A percentile compares a stretch with the other conserved stretches of the same genome.
Evolutionary conservation across 2,888 invertebrate species (phyloP).

Genomic region (Habroteleia sp.): DNA sequence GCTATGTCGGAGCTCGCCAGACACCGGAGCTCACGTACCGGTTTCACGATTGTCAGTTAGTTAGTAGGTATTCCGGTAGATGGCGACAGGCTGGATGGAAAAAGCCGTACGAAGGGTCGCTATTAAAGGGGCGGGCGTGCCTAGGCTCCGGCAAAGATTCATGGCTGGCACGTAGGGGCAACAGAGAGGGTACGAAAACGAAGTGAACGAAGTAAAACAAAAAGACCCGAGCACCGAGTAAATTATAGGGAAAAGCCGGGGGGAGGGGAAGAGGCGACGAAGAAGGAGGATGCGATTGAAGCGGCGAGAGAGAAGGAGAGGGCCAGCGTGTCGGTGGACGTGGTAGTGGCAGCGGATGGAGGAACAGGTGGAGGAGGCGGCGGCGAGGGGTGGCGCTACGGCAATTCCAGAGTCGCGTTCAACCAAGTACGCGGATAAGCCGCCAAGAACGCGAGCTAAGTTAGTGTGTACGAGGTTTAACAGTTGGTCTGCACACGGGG

Average conservation of each 20-base stretch:
- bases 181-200: slow-evolving; percentile 70
- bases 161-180: slow-evolving; percentile 77
- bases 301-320: slow-evolving; percentile 49
- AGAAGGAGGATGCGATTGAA: slow-evolving; percentile 59
- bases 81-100: slow-evolving; percentile 78
- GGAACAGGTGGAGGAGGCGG: slow-evolving; percentile 70
- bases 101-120: slow-evolving; percentile 79
- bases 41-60: slow-evolving; percentile 39
- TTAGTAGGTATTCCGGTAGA: slow-evolving; percentile 70
- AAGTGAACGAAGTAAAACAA: slow-evolving; percentile 72
- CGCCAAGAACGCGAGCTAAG: slow-evolving; percentile 72
- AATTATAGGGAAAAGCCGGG: slow-evolving; percentile 77
- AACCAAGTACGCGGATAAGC: slow-evolving; percentile 77
- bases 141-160: slow-evolving; percentile 78
- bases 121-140: slow-evolving; percentile 80
- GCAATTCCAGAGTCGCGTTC: slow-evolving; percentile 79
- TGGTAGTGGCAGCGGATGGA: slow-evolving; percentile 61
- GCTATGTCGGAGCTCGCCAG: too few species aligned
- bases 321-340: slow-evolving; percentile 58
- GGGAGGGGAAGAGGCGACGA: slow-evolving; percentile 63
- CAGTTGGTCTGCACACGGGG: slow-evolving; percentile 61
- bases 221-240: slow-evolving; percentile 70
- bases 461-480: slow-evolving; percentile 74
- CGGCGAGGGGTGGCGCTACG: slow-evolving; percentile 78
- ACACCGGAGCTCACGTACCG: too few species aligned